Evolutionary conservation across 2,797 vertebrate species (phyloP).

Genomic region (Betta splendens): DNA sequence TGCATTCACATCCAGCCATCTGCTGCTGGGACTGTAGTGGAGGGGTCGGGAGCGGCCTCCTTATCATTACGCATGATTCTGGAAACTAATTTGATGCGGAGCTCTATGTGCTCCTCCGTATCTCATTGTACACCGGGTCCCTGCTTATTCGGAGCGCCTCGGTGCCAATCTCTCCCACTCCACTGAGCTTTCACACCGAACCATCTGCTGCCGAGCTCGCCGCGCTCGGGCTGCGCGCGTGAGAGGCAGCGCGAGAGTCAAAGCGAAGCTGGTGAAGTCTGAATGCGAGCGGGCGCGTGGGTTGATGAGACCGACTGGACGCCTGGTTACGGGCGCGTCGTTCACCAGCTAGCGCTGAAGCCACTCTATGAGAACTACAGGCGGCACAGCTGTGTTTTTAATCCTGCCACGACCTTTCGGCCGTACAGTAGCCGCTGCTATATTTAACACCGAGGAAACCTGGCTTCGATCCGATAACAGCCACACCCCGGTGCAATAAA

Average conservation of each 20-base stretch:
- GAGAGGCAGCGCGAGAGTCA: background rate
- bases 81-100: slow-evolving; percentile 48
- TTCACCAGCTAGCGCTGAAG: background rate
- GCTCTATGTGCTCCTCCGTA: slow-evolving; percentile 37
- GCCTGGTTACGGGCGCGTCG: slow-evolving; percentile 9
- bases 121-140: slow-evolving; percentile 46
- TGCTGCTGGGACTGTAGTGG: slow-evolving; percentile 50
- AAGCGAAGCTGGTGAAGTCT: slow-evolving; percentile 1
- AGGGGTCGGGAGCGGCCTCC: slow-evolving; percentile 23
- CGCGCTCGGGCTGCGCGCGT: too few relatives aligned
- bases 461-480: background rate
- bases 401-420: too few relatives aligned
- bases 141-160: slow-evolving; percentile 21
- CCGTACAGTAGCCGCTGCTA: too few relatives aligned
- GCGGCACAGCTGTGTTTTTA: background rate
- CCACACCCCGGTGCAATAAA: too few relatives aligned
- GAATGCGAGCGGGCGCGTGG: background rate
- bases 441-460: too few relatives aligned
- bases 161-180: slow-evolving; percentile 50
- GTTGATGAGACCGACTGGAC: background rate
- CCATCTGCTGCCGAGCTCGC: slow-evolving; percentile 44
- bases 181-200: slow-evolving; percentile 23
- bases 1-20: slow-evolving; percentile 54
- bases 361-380: background rate
- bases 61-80: slow-evolving; percentile 42